These are phyloP conservation scores for Centropyge bicolor DNA, from an alignment of 2,797 vertebrate species.

Conservation along the genomic window DNA sequence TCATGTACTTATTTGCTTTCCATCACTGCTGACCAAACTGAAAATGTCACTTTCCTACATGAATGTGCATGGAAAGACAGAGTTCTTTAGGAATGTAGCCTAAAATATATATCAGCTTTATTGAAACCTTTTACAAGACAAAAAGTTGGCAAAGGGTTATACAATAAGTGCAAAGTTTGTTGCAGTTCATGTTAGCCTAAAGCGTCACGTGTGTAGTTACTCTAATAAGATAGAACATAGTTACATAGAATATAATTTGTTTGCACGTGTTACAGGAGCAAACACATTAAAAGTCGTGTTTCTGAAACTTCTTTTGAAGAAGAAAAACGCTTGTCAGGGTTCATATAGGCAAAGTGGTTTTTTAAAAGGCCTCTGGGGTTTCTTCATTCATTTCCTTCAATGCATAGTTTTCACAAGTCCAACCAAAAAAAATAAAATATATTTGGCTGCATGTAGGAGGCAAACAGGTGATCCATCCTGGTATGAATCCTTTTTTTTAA, in stretches of 20 bases:
- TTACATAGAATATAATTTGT: constrained; percentile 78
- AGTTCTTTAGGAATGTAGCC: constrained; percentile 55
- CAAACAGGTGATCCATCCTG: constrained; percentile 57
- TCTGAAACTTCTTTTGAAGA: constrained; percentile 76
- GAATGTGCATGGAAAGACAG: constrained; percentile 35
- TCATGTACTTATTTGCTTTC: constrained; percentile 2
- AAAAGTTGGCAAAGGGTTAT: constrained; percentile 75
- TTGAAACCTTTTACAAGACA: constrained; percentile 83
- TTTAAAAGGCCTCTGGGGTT: constrained; percentile 66
- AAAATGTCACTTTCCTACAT: not conserved
- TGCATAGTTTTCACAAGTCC: constrained; percentile 58
- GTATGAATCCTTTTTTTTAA: constrained; percentile 46
- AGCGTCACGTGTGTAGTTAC: constrained; percentile 78
- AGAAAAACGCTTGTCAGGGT: constrained; percentile 65
- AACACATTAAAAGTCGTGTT: constrained; percentile 72
- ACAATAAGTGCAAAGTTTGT: constrained; percentile 84
- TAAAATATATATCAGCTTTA: constrained; percentile 85
- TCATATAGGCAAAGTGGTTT: constrained; percentile 77
- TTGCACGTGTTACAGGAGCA: constrained; percentile 79
- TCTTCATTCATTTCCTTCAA: constrained; percentile 74
- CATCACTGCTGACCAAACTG: not conserved
- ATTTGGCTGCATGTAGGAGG: constrained; percentile 59
- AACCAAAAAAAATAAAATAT: constrained; percentile 29
- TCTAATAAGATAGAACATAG: constrained; percentile 74
- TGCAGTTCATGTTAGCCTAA: constrained; percentile 78